Evolutionary conservation across 1,140 invertebrate species (phyloP).

Genomic region (Ceratina calcarata): DNA sequence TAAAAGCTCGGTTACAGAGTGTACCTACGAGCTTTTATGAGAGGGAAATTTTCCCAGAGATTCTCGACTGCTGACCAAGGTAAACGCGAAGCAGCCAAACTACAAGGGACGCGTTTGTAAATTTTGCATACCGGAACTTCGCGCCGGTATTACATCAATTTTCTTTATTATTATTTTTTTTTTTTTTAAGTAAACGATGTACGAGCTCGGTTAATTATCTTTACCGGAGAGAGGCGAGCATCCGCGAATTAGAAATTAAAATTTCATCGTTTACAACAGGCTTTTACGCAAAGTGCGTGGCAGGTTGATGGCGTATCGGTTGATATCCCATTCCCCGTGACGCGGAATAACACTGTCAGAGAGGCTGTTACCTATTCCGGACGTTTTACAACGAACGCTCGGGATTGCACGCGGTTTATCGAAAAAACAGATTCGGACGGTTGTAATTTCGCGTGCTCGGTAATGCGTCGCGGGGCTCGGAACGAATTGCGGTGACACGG

Average conservation of each 20-base stretch:
- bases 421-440: conserved; percentile 6
- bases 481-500: conserved; percentile 14
- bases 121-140: conserved; percentile 28
- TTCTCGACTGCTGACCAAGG: not conserved
- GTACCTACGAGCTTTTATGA: not conserved
- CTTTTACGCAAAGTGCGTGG: conserved; percentile 32
- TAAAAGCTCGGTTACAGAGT: not conserved
- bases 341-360: not conserved
- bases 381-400: conserved; percentile 4
- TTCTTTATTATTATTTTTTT: conserved; percentile 23
- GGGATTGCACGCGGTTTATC: not conserved
- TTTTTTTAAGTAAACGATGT: conserved; percentile 29
- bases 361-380: not conserved
- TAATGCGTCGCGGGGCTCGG: conserved; percentile 11
- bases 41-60: not conserved
- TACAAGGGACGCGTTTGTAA: conserved; percentile 27
- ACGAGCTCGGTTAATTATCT: conserved; percentile 55
- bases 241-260: conserved; percentile 61
- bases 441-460: not conserved
- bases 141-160: conserved; percentile 44
- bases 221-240: conserved; percentile 1
- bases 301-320: not conserved
- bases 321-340: conserved; percentile 8
- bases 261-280: conserved; percentile 60
- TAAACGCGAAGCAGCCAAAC: conserved; percentile 1